These are phyloP conservation scores for Drosophila neotestacea DNA, from an alignment of 2,888 invertebrate genomes.

Conservation along the genomic window DNA sequence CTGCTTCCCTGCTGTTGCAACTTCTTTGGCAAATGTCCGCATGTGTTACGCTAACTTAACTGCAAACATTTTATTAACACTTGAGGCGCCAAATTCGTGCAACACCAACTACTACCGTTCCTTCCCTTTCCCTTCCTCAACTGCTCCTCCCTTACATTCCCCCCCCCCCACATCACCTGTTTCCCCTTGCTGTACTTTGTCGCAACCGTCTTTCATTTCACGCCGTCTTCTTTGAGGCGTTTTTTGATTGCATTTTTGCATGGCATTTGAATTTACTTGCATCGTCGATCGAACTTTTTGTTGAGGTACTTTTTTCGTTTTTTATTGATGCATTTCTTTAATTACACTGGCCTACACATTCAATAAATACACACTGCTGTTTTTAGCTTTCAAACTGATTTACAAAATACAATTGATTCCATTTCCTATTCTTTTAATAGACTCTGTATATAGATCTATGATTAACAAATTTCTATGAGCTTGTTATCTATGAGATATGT, in stretches of 20 bases:
- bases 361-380: background rate
- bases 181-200: constrained; percentile 14
- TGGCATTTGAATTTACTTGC: constrained; percentile 41
- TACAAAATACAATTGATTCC: too few species aligned
- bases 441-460: too few species aligned
- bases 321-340: constrained; percentile 43
- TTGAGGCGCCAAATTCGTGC: constrained; percentile 69
- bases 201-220: constrained; percentile 37
- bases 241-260: constrained; percentile 63
- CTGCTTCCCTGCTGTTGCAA: background rate
- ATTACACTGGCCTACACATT: constrained; percentile 31
- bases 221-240: constrained; percentile 42
- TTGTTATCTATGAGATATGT: too few species aligned
- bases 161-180: background rate
- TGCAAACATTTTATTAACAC: constrained; percentile 80
- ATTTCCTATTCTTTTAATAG: too few species aligned
- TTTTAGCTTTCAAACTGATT: background rate
- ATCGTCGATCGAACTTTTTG: background rate
- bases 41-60: constrained; percentile 66
- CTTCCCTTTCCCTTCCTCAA: background rate
- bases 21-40: constrained; percentile 27
- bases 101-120: constrained; percentile 39
- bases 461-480: too few species aligned
- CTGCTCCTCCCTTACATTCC: background rate
- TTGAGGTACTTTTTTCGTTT: constrained; percentile 12